These are phyloP conservation scores for Agrilus biguttatus DNA, from an alignment of 2,888 invertebrate genomes.

Conservation along the genomic window DNA sequence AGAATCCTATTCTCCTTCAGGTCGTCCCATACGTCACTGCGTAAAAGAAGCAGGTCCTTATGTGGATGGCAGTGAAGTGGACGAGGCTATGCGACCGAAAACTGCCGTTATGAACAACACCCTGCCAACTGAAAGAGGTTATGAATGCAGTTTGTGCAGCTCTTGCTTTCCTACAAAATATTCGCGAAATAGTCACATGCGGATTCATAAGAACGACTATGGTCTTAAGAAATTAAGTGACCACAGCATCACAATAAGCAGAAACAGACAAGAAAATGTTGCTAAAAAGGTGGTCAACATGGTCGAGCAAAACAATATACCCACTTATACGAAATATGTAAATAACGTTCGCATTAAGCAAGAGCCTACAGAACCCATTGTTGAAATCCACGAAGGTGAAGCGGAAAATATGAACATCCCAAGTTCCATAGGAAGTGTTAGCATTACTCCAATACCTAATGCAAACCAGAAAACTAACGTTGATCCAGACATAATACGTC, in stretches of 20 bases:
- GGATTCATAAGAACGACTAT: slow-evolving; percentile 26
- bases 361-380: slow-evolving; percentile 27
- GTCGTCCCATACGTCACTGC: slow-evolving; percentile 25
- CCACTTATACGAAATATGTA: slow-evolving; percentile 4
- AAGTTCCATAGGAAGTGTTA: slow-evolving; percentile 19
- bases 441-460: slow-evolving; percentile 27
- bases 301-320: slow-evolving; percentile 4
- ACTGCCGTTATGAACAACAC: slow-evolving; percentile 4
- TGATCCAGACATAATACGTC: slow-evolving; percentile 26
- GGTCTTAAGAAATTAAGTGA: slow-evolving; percentile 4
- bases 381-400: slow-evolving; percentile 26
- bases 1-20: slow-evolving; percentile 15
- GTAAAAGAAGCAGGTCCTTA: slow-evolving; percentile 25
- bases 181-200: slow-evolving; percentile 30
- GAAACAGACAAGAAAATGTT: slow-evolving; percentile 3
- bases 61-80: slow-evolving; percentile 18
- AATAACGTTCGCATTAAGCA: slow-evolving; percentile 18
- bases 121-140: slow-evolving; percentile 16
- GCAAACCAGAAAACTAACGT: slow-evolving; percentile 19
- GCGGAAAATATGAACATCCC: slow-evolving; percentile 8
- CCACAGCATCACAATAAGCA: slow-evolving; percentile 6
- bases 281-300: slow-evolving; percentile 3
- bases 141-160: slow-evolving; percentile 27
- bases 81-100: slow-evolving; percentile 6
- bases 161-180: slow-evolving; percentile 29